Conservation (phyloP, 1,140 invertebrate genomes). For the Euura lappo region DNA sequence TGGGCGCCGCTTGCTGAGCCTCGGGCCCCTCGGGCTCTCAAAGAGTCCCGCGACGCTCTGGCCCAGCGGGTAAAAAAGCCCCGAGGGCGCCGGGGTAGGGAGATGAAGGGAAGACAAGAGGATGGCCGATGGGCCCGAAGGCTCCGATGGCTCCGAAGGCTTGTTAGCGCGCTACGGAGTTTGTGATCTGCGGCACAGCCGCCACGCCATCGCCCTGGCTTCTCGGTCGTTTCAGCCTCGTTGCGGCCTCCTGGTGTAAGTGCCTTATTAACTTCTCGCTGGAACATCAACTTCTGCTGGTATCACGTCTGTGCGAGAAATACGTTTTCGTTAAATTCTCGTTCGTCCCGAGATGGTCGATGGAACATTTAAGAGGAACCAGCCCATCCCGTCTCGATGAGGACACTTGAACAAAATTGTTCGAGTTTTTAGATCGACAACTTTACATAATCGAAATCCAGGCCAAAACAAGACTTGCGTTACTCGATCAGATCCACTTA, state of each 20-base stretch:
- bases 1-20: neutral
- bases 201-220: conserved; percentile 13
- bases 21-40: neutral
- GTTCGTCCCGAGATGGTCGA: too few relatives aligned
- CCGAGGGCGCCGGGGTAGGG: neutral
- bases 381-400: too few relatives aligned
- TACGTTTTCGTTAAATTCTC: too few relatives aligned
- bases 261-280: conserved; percentile 8
- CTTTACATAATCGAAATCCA: too few relatives aligned
- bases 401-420: too few relatives aligned
- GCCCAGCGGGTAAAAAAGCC: conserved; percentile 10
- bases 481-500: too few relatives aligned
- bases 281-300: neutral
- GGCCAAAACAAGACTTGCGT: too few relatives aligned
- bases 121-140: neutral
- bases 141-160: conserved; percentile 13
- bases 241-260: conserved; percentile 4
- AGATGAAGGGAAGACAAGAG: neutral
- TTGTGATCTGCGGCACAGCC: conserved; percentile 24
- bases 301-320: neutral
- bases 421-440: too few relatives aligned
- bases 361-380: too few relatives aligned
- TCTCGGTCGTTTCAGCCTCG: conserved; percentile 20
- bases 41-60: conserved; percentile 11
- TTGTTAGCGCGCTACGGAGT: conserved; percentile 24